These are phyloP conservation scores for Geothlypis trichas DNA, from an alignment of 2,113 vertebrate genomes.

Conservation along the genomic window DNA sequence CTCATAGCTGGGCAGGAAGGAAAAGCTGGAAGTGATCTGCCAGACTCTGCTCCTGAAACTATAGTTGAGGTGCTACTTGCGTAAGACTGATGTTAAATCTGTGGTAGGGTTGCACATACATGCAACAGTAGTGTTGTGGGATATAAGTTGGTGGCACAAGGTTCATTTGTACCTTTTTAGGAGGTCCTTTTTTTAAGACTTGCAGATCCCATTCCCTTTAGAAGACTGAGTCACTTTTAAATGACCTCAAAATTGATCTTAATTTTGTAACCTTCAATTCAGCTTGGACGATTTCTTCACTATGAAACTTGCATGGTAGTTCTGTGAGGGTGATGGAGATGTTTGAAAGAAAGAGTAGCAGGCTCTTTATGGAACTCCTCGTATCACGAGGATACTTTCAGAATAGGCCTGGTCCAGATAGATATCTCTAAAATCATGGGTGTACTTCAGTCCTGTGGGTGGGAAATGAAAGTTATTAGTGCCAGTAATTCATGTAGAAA, in stretches of 20 bases:
- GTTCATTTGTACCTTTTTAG: background rate
- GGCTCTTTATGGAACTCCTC: background rate
- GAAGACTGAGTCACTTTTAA: background rate
- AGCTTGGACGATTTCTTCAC: background rate
- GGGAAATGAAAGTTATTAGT: background rate
- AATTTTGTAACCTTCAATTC: background rate
- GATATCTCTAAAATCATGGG: background rate
- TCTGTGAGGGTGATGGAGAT: background rate
- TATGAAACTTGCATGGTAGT: background rate
- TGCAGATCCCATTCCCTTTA: rapidly evolving
- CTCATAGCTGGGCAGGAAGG: background rate
- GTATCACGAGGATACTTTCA: background rate
- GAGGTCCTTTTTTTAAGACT: background rate
- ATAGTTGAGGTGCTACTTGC: background rate
- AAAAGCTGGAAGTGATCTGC: background rate
- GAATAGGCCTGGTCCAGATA: background rate
- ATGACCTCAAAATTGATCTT: background rate
- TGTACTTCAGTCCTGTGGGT: background rate
- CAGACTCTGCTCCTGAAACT: background rate
- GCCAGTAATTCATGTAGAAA: slow-evolving; percentile 27
- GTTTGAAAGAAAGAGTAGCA: background rate
- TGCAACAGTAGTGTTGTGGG: background rate
- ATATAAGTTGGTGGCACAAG: rapidly evolving
- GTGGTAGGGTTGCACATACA: rapidly evolving
- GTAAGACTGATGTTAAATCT: background rate